Evolutionary conservation across 2,888 invertebrate genomes (phyloP).

Genomic region (Nasonia oneida): DNA sequence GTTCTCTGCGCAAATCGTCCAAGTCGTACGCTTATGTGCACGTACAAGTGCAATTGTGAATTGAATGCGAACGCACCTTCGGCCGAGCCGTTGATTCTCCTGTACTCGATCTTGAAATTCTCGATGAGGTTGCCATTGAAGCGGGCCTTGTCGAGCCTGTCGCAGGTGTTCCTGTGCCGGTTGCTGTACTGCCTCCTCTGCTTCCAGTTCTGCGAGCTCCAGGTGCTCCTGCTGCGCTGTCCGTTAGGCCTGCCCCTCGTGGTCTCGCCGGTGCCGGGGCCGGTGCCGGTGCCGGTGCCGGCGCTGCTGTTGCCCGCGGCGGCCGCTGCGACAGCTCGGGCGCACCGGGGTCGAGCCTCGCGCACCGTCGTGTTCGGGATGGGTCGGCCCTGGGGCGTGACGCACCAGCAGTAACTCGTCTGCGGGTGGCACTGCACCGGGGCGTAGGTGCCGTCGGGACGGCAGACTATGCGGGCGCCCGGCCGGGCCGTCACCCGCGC

Average conservation of each 20-base stretch:
- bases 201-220: slow-evolving; percentile 72
- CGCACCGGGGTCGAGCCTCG: slow-evolving; percentile 86
- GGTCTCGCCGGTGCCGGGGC: neutral
- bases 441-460: slow-evolving; percentile 90
- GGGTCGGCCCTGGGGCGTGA: slow-evolving; percentile 90
- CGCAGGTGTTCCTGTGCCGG: slow-evolving; percentile 81
- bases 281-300: slow-evolving; percentile 19
- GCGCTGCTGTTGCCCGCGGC: slow-evolving; percentile 64
- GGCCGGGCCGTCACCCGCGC: slow-evolving; percentile 79
- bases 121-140: slow-evolving; percentile 93
- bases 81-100: slow-evolving; percentile 73
- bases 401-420: slow-evolving; percentile 93
- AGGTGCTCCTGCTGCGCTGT: slow-evolving; percentile 71
- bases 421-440: slow-evolving; percentile 91
- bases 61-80: slow-evolving; percentile 63
- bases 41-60: too few relatives aligned
- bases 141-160: slow-evolving; percentile 86
- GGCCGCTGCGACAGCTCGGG: slow-evolving; percentile 26
- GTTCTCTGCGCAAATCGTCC: neutral
- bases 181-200: slow-evolving; percentile 72
- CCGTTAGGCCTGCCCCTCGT: slow-evolving; percentile 56
- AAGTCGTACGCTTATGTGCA: too few relatives aligned
- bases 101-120: slow-evolving; percentile 90
- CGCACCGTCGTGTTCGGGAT: slow-evolving; percentile 89
- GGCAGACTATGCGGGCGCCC: slow-evolving; percentile 88